A percentile compares a stretch with the other conserved stretches of the same genome.
Conservation (phyloP, 2,888 invertebrate species). For the Lingula anatina region DNA sequence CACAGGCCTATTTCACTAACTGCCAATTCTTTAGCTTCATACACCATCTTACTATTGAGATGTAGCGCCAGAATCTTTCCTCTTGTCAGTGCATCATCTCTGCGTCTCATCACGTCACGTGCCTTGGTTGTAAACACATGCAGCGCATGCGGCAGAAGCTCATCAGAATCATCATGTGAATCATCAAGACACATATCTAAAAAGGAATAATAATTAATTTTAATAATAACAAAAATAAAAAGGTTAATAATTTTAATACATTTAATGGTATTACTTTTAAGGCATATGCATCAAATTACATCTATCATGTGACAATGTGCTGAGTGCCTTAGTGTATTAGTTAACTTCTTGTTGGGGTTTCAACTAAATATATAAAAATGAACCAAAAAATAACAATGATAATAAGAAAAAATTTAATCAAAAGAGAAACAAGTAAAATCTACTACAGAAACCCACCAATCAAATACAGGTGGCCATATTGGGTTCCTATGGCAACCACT, state of each 20-base stretch:
- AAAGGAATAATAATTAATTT: constrained; percentile 5
- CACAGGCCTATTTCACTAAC: no score
- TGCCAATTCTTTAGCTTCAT: no score
- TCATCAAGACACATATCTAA: constrained; percentile 66
- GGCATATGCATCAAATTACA: not conserved
- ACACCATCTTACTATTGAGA: constrained; percentile 33
- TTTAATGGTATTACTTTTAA: not conserved
- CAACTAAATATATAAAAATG: no score
- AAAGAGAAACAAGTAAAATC: not conserved
- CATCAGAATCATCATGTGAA: constrained; percentile 24
- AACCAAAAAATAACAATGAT: no score
- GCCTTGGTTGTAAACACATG: constrained; percentile 28
- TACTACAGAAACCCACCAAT: constrained; percentile 49
- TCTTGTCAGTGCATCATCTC: constrained; percentile 30
- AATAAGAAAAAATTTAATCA: no score
- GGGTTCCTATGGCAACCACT: constrained; percentile 66
- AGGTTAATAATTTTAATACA: not conserved
- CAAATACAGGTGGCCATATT: constrained; percentile 66
- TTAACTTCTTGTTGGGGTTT: not conserved
- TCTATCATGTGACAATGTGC: not conserved
- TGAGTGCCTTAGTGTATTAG: not conserved
- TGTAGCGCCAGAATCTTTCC: constrained; percentile 39
- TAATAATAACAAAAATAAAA: not conserved
- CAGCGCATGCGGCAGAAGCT: constrained; percentile 29
- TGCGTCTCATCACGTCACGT: constrained; percentile 25